Evolutionary conservation across 2,113 vertebrate species (phyloP).

Genomic region (Caretta caretta): DNA sequence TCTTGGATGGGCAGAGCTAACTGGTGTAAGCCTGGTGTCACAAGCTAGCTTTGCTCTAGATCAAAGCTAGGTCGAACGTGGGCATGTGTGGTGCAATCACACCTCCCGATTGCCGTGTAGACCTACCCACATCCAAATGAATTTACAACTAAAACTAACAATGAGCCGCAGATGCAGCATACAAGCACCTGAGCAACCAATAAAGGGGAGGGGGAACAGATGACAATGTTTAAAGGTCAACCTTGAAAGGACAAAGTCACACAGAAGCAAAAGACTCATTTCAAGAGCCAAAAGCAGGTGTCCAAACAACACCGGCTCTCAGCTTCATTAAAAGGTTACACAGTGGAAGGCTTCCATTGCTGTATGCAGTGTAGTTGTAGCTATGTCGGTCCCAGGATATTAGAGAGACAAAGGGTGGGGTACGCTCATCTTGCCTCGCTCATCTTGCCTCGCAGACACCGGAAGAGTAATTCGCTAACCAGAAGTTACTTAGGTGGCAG

Average conservation of each 20-base stretch:
- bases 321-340: neutral
- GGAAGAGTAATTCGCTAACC: no score
- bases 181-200: neutral
- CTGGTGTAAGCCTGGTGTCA: no score
- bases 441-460: no score
- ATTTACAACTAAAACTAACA: neutral
- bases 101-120: neutral
- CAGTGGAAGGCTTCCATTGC: no score
- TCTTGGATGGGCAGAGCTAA: no score
- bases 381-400: no score
- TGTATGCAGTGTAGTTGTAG: no score
- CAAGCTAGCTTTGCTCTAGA: no score
- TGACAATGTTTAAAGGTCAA: neutral
- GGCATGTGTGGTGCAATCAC: neutral
- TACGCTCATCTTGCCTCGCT: no score
- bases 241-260: neutral
- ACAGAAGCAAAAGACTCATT: neutral
- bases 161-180: fast-evolving
- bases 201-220: neutral
- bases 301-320: constrained; percentile 1
- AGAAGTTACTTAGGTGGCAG: no score
- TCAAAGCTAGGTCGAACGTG: no score
- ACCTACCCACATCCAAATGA: neutral
- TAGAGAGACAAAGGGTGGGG: no score
- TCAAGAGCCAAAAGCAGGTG: neutral